These are phyloP conservation scores for Pristionchus mayeri DNA, from an alignment of 2,888 invertebrate species.

Conservation along the genomic window DNA sequence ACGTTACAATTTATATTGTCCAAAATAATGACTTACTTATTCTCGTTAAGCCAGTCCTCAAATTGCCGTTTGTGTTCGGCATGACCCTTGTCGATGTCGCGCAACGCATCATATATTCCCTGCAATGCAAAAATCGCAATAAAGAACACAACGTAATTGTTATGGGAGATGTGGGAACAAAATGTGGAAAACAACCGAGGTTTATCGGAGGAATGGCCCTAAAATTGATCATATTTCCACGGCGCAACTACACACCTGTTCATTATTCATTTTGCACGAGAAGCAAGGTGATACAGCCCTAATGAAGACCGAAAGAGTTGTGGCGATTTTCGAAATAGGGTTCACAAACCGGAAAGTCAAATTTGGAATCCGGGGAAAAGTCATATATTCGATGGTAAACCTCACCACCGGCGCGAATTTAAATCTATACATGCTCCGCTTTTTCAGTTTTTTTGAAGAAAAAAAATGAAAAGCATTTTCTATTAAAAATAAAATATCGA, in stretches of 20 bases:
- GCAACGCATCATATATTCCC: constrained; percentile 39
- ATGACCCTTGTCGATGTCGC: constrained; percentile 22
- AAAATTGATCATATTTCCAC: not conserved
- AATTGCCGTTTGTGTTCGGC: constrained; percentile 39
- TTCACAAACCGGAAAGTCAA: too few relatives aligned
- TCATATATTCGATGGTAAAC: too few relatives aligned
- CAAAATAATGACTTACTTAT: constrained; percentile 23
- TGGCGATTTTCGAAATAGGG: too few relatives aligned
- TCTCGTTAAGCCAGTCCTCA: constrained; percentile 34
- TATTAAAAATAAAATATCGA: too few relatives aligned
- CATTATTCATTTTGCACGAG: constrained; percentile 41
- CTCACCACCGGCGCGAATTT: too few relatives aligned
- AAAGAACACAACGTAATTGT: not conserved
- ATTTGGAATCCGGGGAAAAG: too few relatives aligned
- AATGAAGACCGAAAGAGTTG: constrained; percentile 41
- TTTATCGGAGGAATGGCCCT: not conserved
- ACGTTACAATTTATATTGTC: too few relatives aligned
- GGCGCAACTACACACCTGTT: constrained; percentile 49
- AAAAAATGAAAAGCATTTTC: too few relatives aligned
- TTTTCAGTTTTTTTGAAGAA: too few relatives aligned
- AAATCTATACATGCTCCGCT: too few relatives aligned
- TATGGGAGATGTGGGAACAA: too few relatives aligned
- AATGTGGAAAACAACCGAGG: not conserved
- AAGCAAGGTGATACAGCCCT: constrained; percentile 40
- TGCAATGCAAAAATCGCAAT: not conserved